Base-by-base conservation (phyloP, 2,888 invertebrate species). In the Loripinus fragilis region DNA sequence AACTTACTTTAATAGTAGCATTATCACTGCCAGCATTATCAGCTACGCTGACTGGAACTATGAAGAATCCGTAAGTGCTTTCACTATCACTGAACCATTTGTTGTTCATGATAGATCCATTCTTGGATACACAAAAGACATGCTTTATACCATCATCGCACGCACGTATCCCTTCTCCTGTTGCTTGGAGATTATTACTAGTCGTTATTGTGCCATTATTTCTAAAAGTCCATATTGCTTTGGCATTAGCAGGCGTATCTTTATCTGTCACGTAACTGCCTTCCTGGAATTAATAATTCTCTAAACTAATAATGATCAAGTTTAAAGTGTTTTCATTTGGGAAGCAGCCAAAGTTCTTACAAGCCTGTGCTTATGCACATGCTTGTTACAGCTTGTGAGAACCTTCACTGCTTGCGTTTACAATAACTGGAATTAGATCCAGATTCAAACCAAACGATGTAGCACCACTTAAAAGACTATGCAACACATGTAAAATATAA, bases 51-150 rank as follows among this genome's bases (percentile, higher is more conserved):
- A 83, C 75, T 17, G 83, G 83, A 28, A 83, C 69, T 8, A 66
- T 30, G 15, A 80, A 74, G 38, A 74, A 83, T 0, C 83, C 83
- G 10, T 65, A 72, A 48, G 76, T 66, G 38, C 77, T 79, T 35
- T 83, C 80, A 38, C 38, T 12, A n/a, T n/a, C n/a, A 28, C 41
- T 78, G 65, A 78, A 83, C n/a, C 72, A 83, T 35, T 72, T 78
- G 55, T 83, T 81, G 72, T 78, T 83, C 0, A 71, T 64, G 15
- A 83, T 66, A 5, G 74, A 73, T 8, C 83, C 83, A 33, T 83
- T 83, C 0, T 70, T 64, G 1, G 60, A 42, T 0, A 83, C 55
- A 70, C 83, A 83, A n/a, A 83, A 67, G 28, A 83, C 52, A 33
- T 83, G 76, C 17, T 35, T 67, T 1, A 67, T 42, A 12, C 10